Evolutionary conservation across 2,113 vertebrate species (phyloP).

Genomic region (Pyxicephalus adspersus): DNA sequence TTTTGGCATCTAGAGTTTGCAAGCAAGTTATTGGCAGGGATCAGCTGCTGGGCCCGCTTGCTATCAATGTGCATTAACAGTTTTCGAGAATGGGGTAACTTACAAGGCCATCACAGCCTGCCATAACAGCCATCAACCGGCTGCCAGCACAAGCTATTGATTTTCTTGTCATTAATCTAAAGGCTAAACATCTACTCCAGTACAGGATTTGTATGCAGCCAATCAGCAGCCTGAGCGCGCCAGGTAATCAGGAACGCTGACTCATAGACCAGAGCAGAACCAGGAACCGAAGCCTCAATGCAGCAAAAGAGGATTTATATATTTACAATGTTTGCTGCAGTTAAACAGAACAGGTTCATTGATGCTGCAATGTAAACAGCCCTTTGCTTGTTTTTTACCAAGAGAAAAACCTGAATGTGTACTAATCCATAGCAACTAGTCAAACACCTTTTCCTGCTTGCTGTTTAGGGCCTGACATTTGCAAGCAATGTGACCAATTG

Average conservation of each 20-base stretch:
- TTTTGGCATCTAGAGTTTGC: constrained; percentile 26
- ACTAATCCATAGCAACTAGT: too few species aligned
- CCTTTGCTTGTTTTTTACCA: not conserved
- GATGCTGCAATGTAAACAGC: not conserved
- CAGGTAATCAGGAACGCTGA: constrained; percentile 19
- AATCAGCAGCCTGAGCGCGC: not conserved
- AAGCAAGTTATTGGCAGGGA: constrained; percentile 50
- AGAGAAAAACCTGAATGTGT: too few species aligned
- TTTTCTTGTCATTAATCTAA: constrained; percentile 56
- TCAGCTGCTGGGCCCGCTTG: constrained; percentile 42
- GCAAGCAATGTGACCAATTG: too few species aligned
- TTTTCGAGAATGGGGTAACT: constrained; percentile 48
- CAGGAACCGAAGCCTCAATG: not conserved
- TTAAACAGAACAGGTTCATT: not conserved
- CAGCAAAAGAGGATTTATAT: constrained; percentile 4
- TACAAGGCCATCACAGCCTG: constrained; percentile 51
- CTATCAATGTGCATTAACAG: constrained; percentile 53
- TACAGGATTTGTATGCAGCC: not conserved
- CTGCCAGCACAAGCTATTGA: constrained; percentile 54
- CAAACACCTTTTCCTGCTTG: too few species aligned
- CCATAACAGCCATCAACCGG: constrained; percentile 40
- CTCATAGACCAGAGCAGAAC: constrained; percentile 19
- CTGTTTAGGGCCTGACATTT: too few species aligned
- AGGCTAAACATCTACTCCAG: constrained; percentile 46
- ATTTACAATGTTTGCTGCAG: not conserved